Conservation (phyloP, 2,113 vertebrate species). For the Circaetus cinerascens region DNA sequence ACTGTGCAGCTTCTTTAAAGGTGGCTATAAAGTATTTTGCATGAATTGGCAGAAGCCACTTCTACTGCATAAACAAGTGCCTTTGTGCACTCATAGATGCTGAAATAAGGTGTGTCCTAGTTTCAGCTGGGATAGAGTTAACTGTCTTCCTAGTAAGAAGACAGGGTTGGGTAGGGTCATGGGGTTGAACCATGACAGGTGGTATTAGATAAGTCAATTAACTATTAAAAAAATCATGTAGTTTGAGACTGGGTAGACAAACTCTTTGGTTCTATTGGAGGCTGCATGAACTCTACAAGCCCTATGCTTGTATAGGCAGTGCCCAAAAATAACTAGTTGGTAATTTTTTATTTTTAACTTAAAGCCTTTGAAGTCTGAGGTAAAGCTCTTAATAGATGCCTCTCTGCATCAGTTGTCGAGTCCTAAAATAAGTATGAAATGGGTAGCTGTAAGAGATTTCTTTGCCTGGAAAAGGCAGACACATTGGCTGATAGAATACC, state of each 20-base stretch:
- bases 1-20: background rate
- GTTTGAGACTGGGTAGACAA: background rate
- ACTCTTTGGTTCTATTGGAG: background rate
- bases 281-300: background rate
- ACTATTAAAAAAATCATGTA: background rate
- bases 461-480: background rate
- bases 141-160: no score
- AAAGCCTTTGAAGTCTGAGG: background rate
- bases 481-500: fast-evolving
- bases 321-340: background rate
- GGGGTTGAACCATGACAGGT: background rate
- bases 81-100: background rate
- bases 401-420: background rate
- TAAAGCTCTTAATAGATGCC: background rate
- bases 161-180: no score
- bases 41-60: background rate
- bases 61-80: background rate
- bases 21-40: background rate
- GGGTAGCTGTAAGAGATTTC: background rate
- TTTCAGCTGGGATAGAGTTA: no score
- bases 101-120: background rate
- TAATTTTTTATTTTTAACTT: background rate
- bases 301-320: background rate
- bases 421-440: background rate
- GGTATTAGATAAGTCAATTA: background rate